Evolutionary conservation across 1,140 invertebrate species (phyloP).

Genomic region (Drosophila nigrodunni): DNA sequence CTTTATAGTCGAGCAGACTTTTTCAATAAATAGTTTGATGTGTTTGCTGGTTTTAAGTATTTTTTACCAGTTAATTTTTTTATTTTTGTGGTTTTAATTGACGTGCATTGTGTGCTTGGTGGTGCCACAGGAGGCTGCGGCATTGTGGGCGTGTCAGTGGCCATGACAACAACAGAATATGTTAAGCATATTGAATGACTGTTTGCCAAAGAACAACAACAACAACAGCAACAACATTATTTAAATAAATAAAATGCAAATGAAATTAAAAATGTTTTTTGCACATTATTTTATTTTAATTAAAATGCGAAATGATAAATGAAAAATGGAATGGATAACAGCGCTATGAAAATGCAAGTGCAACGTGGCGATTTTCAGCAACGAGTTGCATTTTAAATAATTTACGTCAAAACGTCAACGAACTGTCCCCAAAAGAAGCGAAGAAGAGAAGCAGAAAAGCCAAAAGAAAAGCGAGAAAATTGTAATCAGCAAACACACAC

Average conservation of each 20-base stretch:
- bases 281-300: slow-evolving; percentile 50
- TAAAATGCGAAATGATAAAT: slow-evolving; percentile 27
- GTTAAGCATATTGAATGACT: slow-evolving; percentile 23
- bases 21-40: neutral
- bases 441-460: slow-evolving; percentile 13
- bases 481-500: slow-evolving; percentile 8
- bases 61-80: slow-evolving; percentile 26
- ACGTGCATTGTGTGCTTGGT: slow-evolving; percentile 56
- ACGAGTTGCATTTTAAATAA: slow-evolving; percentile 66
- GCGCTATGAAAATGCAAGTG: slow-evolving; percentile 61
- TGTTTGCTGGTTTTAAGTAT: neutral
- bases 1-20: too few species aligned
- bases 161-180: slow-evolving; percentile 51
- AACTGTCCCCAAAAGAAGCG: slow-evolving; percentile 47
- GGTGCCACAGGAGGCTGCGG: neutral
- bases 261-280: slow-evolving; percentile 22
- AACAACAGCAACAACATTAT: slow-evolving; percentile 26
- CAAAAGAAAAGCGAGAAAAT: slow-evolving; percentile 21
- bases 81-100: slow-evolving; percentile 45
- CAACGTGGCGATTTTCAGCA: slow-evolving; percentile 55
- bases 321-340: slow-evolving; percentile 21
- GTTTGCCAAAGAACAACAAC: slow-evolving; percentile 28
- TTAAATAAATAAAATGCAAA: neutral
- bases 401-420: slow-evolving; percentile 57
- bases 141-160: slow-evolving; percentile 18